Percentiles rank a stretch among this genome's conserved stretches.
Conservation (phyloP, 2,888 invertebrate species). For the Sesamia inferens region DNA sequence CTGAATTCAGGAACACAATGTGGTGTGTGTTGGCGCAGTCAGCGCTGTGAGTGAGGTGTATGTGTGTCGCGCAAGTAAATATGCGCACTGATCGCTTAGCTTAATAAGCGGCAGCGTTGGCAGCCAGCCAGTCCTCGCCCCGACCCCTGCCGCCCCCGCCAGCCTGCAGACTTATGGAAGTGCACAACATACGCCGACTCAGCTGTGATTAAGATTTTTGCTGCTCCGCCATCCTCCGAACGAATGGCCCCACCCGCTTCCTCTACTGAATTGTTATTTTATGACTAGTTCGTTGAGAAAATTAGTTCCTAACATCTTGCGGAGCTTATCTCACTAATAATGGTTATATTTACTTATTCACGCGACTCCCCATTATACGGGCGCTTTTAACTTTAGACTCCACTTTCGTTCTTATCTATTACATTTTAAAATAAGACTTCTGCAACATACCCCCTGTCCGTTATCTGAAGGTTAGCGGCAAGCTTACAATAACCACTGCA, state of each 20-base stretch:
- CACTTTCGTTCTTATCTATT: slow-evolving; percentile 22
- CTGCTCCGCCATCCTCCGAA: slow-evolving; percentile 54
- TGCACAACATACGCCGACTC: slow-evolving; percentile 71
- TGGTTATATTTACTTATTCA: slow-evolving; percentile 29
- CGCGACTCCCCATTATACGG: slow-evolving; percentile 39
- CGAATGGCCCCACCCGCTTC: slow-evolving; percentile 48
- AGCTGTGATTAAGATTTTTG: slow-evolving; percentile 78
- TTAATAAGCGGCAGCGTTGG: slow-evolving; percentile 74
- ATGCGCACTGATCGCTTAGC: slow-evolving; percentile 72
- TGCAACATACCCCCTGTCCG: slow-evolving; percentile 13
- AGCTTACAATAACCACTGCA: neutral
- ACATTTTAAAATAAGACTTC: slow-evolving; percentile 30
- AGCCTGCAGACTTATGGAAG: slow-evolving; percentile 66
- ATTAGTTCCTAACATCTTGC: slow-evolving; percentile 53
- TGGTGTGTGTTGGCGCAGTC: slow-evolving; percentile 46
- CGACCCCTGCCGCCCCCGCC: slow-evolving; percentile 16
- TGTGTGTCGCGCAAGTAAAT: slow-evolving; percentile 59
- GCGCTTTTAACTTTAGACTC: slow-evolving; percentile 43
- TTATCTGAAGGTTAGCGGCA: slow-evolving; percentile 11
- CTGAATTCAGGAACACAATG: neutral
- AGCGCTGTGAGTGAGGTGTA: slow-evolving; percentile 45
- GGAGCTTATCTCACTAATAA: slow-evolving; percentile 54
- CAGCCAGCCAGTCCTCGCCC: slow-evolving; percentile 46
- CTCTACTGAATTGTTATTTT: slow-evolving; percentile 46
- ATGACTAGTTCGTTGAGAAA: slow-evolving; percentile 51